phyloP scores from a whole-genome alignment of 2,113 vertebrate species.

The Grus americana region DNA sequence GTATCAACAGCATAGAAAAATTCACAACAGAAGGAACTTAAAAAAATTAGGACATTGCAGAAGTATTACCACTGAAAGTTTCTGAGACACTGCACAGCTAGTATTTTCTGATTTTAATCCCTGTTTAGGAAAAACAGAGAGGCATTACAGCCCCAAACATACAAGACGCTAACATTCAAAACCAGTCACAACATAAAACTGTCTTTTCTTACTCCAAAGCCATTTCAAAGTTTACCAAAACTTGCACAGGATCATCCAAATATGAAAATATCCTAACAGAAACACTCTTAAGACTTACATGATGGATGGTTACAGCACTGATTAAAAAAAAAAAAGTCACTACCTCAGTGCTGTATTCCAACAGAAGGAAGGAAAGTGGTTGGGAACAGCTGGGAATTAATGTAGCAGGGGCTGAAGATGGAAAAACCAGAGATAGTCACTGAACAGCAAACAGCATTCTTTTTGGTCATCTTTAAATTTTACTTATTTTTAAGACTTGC shows the following conservation, averaged over 20 bases:
- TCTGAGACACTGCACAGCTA: background rate
- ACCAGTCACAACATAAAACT: background rate
- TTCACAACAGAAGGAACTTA: background rate
- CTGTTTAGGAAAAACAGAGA: background rate
- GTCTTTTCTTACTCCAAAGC: background rate
- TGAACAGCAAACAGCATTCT: background rate
- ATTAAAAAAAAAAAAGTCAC: background rate
- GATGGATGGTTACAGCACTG: background rate
- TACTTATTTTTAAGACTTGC: background rate
- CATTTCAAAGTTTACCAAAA: background rate
- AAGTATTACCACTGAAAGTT: background rate
- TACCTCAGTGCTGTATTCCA: constrained; percentile 2
- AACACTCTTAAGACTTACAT: background rate
- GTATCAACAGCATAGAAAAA: background rate
- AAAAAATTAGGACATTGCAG: background rate
- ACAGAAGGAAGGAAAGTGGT: background rate
- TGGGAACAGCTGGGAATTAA: background rate
- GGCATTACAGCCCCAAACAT: background rate
- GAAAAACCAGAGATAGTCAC: background rate
- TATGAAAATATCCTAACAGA: background rate
- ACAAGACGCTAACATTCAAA: background rate
- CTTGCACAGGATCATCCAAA: background rate
- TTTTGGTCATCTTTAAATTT: background rate
- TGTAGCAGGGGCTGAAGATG: background rate
- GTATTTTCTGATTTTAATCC: background rate